Percentiles rank a stretch among this genome's conserved stretches.
Conservation (phyloP, 1,140 invertebrate species). For the Heliconius himera region DNA sequence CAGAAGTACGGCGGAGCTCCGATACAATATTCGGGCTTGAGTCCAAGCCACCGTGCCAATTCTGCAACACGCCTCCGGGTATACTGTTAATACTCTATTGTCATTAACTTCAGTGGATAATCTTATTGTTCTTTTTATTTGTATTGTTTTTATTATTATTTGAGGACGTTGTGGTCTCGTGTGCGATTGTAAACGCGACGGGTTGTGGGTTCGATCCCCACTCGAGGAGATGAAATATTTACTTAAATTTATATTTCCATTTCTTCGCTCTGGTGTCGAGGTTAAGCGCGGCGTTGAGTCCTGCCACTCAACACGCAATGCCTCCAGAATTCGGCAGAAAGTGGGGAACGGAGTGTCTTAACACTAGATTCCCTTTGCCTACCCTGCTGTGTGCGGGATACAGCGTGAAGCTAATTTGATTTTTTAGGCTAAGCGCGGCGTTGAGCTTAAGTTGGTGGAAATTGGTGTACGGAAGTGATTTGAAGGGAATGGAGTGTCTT, state of each 20-base stretch:
- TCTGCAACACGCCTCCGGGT: conserved; percentile 33
- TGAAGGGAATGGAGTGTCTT: not conserved
- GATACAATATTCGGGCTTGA: conserved; percentile 40
- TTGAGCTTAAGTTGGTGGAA: not conserved
- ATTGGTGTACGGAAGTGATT: too few species aligned
- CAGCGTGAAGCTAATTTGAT: too few species aligned
- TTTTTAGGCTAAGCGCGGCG: not conserved
- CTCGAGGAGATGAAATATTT: too few species aligned
- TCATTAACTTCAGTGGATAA: conserved; percentile 12
- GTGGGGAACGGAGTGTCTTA: too few species aligned
- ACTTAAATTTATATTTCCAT: not conserved
- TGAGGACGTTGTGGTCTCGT: too few species aligned
- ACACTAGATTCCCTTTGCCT: too few species aligned
- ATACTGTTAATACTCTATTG: conserved; percentile 34
- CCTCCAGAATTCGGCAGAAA: too few species aligned
- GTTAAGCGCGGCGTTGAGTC: not conserved
- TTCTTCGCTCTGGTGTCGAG: not conserved
- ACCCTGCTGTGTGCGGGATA: too few species aligned
- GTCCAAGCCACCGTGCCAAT: conserved; percentile 39
- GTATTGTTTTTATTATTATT: not conserved
- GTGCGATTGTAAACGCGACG: too few species aligned
- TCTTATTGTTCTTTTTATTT: not conserved
- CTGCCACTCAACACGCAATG: too few species aligned
- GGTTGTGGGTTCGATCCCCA: too few species aligned
- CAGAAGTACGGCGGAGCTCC: conserved; percentile 28